Evolutionary conservation across 2,797 vertebrate genomes (phyloP), one percentile per base, ranked within the genome.

Genomic region (Nannoperca obscura): DNA sequence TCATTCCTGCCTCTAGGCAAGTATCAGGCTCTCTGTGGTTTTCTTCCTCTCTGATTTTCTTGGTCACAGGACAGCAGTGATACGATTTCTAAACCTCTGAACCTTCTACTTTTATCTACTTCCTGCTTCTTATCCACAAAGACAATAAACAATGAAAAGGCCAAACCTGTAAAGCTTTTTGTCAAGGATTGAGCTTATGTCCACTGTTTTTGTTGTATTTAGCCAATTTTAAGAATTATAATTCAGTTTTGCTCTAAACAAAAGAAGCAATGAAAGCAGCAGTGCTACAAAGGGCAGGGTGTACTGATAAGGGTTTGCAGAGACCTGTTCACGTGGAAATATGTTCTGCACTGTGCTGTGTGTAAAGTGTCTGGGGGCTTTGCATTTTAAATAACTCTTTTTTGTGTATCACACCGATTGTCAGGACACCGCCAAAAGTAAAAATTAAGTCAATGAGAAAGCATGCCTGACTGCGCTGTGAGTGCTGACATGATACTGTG

Each of bases 401-500:
- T 17, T 34, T 70, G 1, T 71, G 27, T 74, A 30, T 69, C 20
- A 12, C 27, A 58, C 40, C 14, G 77, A 49, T 59, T 68, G 15
- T 78, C 46, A 68, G 52, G 57, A 58, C 44, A 38, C 46, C 40
- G 60, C 60, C 27, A 0, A 1, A 49, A 63, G 69, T 58, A 75
- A 50, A 82, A 67, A 74, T 36, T 1, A 53, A 64, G 11, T 20
- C 44, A 49, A 40, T 64, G 32, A 34, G 14, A 74, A 44, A 61
- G 27, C 53, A 24, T 60, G 12, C 27, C 32, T 0, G 17, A 14
- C 27, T 57, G 32, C 4, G 22, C 42, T 47, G 17, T 71, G 42
- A 67, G 73, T 76, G 60, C 81, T 91, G 77, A 88, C 4, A 3
- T 19, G 58, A 53, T 50, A 34, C 62, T 65, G 65, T 65, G 11